Evolutionary conservation across 2,113 vertebrate species (phyloP).

Genomic region (Anser brachyrhynchus): DNA sequence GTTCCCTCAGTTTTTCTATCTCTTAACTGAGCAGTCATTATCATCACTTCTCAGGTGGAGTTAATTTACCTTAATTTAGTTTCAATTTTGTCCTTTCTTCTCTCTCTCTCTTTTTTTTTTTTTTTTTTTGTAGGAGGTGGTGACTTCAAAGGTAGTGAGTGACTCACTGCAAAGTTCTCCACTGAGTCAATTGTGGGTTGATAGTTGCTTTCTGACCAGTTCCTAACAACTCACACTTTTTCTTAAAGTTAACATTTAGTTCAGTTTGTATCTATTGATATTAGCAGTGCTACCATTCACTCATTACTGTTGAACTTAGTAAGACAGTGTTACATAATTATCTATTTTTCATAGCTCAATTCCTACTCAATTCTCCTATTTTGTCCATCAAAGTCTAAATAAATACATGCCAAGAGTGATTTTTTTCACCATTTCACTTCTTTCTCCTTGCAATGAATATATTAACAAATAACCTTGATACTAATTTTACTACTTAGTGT

Average conservation of each 20-base stretch:
- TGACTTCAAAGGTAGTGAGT: rapidly evolving
- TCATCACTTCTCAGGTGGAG: rapidly evolving
- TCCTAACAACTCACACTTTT: neutral
- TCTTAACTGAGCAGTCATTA: neutral
- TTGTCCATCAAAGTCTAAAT: neutral
- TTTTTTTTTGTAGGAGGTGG: neutral
- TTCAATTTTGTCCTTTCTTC: neutral
- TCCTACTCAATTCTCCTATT: neutral
- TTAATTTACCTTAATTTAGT: neutral
- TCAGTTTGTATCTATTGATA: neutral
- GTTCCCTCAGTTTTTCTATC: neutral
- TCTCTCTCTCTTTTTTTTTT: neutral
- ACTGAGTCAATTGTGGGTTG: neutral
- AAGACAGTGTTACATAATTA: neutral
- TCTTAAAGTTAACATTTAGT: neutral
- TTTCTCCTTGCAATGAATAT: neutral
- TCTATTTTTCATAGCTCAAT: neutral
- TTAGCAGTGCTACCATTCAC: neutral
- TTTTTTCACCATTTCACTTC: neutral
- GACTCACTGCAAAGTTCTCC: neutral
- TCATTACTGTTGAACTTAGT: neutral
- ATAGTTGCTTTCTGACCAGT: neutral
- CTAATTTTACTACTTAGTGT: neutral
- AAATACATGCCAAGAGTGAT: neutral
- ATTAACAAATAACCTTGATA: neutral